These are phyloP conservation scores for Porites rus DNA, from an alignment of 92 coral and sea anemone genomes.

Conservation along the genomic window DNA sequence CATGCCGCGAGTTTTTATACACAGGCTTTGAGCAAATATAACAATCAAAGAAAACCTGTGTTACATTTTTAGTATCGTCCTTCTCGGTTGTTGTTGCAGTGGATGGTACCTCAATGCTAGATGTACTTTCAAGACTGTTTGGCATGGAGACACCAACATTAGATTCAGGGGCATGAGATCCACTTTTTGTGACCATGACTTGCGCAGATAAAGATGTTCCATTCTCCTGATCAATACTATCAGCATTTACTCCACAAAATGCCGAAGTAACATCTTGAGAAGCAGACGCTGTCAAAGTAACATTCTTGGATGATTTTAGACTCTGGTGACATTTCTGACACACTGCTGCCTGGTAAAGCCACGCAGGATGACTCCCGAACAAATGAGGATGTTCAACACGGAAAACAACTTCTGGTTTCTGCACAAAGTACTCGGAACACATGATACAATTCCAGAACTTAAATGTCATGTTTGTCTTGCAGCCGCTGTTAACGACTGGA, in stretches of 20 bases:
- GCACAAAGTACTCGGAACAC: conserved; percentile 95
- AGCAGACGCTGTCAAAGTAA: not conserved
- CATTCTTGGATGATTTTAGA: conserved; percentile 28
- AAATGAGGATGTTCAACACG: conserved; percentile 94
- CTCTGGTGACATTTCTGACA: conserved; percentile 71
- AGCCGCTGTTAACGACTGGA: conserved; percentile 81
- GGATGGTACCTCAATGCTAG: not conserved
- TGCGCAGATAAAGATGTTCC: not conserved
- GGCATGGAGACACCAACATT: not conserved
- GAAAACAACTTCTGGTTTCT: conserved; percentile 95
- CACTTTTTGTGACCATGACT: not conserved
- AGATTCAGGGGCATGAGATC: not conserved
- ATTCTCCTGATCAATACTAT: not conserved
- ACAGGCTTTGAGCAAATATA: conserved; percentile 74
- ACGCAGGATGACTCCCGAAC: conserved; percentile 91
- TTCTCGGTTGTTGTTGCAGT: not conserved
- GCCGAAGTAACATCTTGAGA: conserved; percentile 6
- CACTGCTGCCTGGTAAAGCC: conserved; percentile 98
- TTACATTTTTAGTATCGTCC: not conserved
- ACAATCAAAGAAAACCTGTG: conserved; percentile 58
- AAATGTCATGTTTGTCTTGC: conserved; percentile 89
- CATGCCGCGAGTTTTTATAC: conserved; percentile 52
- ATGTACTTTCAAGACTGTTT: not conserved
- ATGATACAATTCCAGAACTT: conserved; percentile 99
- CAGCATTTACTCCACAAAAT: conserved; percentile 1